phyloP scores from a whole-genome alignment of 2,113 vertebrate genomes.

The Callionymus lyra region DNA sequence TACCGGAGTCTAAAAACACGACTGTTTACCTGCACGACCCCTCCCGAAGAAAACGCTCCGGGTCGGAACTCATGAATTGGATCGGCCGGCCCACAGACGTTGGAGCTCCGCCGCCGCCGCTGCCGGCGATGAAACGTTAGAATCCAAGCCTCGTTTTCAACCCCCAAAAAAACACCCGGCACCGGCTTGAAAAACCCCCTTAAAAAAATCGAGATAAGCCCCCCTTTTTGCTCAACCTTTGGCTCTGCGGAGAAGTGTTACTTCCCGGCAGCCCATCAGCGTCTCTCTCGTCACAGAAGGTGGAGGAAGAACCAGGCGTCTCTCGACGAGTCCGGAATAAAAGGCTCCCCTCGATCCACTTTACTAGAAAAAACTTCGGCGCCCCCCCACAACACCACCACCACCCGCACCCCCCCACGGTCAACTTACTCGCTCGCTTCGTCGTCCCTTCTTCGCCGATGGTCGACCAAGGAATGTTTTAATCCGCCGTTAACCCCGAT shows the following conservation, averaged over 20 bases:
- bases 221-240: slow-evolving; percentile 53
- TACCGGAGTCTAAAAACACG: slow-evolving; percentile 2
- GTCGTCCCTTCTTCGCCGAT: slow-evolving; percentile 48
- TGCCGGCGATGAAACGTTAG: slow-evolving; percentile 43
- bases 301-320: slow-evolving; percentile 67
- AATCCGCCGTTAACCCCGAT: slow-evolving; percentile 62
- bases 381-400: slow-evolving; percentile 10
- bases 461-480: slow-evolving; percentile 46
- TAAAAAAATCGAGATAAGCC: slow-evolving; percentile 21
- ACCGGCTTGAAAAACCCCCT: slow-evolving; percentile 15
- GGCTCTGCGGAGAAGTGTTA: slow-evolving; percentile 67
- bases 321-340: slow-evolving; percentile 66
- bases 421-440: slow-evolving; percentile 68
- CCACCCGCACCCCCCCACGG: slow-evolving; percentile 5
- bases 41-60: slow-evolving; percentile 24
- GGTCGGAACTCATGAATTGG: slow-evolving; percentile 46
- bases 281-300: slow-evolving; percentile 65
- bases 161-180: slow-evolving; percentile 26
- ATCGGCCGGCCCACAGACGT: slow-evolving; percentile 46
- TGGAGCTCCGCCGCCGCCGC: slow-evolving; percentile 27
- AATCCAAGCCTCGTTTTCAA: slow-evolving; percentile 52
- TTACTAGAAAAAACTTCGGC: slow-evolving; percentile 61
- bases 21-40: slow-evolving; percentile 42
- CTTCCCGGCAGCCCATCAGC: slow-evolving; percentile 69
- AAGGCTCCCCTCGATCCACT: slow-evolving; percentile 56